These are phyloP conservation scores for Vidua chalybeata DNA, from an alignment of 2,113 vertebrate species.

Conservation along the genomic window DNA sequence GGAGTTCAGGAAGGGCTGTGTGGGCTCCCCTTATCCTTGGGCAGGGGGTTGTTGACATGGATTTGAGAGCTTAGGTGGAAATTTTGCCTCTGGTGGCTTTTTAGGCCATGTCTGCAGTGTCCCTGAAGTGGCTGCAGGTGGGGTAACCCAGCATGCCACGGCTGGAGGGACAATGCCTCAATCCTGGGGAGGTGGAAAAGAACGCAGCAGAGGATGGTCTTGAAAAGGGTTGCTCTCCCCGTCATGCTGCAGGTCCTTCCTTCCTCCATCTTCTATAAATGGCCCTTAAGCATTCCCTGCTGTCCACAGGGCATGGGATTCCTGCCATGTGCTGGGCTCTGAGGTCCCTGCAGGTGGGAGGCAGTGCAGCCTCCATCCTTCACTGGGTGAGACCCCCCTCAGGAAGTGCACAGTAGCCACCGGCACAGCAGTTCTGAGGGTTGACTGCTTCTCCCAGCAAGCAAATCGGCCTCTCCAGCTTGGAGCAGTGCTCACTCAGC, in stretches of 20 bases:
- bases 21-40: neutral
- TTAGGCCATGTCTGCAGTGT: neutral
- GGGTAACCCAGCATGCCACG: rapidly evolving
- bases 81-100: neutral
- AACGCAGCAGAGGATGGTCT: neutral
- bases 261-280: neutral
- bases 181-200: neutral
- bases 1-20: neutral
- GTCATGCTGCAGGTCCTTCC: neutral
- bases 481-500: neutral
- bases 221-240: neutral
- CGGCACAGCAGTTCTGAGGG: rapidly evolving
- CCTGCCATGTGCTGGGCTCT: neutral
- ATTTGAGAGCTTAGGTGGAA: neutral
- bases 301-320: neutral
- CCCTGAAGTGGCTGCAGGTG: neutral
- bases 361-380: neutral
- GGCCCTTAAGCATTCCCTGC: neutral
- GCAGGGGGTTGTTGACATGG: neutral
- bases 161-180: rapidly evolving
- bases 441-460: rapidly evolving
- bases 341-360: neutral
- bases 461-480: neutral
- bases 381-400: rapidly evolving
- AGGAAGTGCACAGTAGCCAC: rapidly evolving